A percentile compares a stretch with the other conserved stretches of the same genome.
Conservation (phyloP, 2,797 vertebrate species). For the Poecilia velifera region DNA sequence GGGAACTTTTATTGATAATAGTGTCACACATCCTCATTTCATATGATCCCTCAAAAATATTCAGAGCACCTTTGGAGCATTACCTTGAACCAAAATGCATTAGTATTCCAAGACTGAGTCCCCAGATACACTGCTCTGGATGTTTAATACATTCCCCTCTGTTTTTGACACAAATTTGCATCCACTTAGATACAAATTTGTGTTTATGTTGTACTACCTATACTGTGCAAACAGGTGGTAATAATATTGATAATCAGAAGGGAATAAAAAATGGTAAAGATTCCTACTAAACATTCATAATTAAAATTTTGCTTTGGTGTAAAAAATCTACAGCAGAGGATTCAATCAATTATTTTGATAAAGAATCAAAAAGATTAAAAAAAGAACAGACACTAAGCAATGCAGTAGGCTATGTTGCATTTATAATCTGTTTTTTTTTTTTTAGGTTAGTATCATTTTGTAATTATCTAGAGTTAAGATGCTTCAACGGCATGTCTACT, state of each 20-base stretch:
- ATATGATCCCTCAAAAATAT: slow-evolving; percentile 21
- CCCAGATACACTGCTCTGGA: too few relatives aligned
- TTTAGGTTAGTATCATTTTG: background rate
- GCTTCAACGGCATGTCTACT: background rate
- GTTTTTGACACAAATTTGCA: background rate
- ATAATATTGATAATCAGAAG: background rate
- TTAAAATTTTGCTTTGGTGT: background rate
- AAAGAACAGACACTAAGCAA: background rate
- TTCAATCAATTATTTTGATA: background rate
- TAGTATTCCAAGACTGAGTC: slow-evolving; percentile 7
- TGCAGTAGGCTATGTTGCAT: background rate
- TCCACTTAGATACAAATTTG: background rate
- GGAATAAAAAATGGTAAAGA: background rate
- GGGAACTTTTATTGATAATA: slow-evolving; percentile 1
- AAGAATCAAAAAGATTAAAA: background rate
- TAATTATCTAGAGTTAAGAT: background rate
- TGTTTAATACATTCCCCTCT: background rate
- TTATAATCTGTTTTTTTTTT: background rate
- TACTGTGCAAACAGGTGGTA: background rate
- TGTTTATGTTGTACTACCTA: background rate
- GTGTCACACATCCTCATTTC: background rate
- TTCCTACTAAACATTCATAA: background rate
- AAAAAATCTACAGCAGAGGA: background rate
- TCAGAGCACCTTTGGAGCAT: background rate
- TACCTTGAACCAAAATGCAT: slow-evolving; percentile 8